Percentiles rank a stretch among this genome's conserved stretches.
Evolutionary conservation across 2,113 vertebrate species (phyloP).

Genomic region (Pseudorhombus dupliciocellatus): DNA sequence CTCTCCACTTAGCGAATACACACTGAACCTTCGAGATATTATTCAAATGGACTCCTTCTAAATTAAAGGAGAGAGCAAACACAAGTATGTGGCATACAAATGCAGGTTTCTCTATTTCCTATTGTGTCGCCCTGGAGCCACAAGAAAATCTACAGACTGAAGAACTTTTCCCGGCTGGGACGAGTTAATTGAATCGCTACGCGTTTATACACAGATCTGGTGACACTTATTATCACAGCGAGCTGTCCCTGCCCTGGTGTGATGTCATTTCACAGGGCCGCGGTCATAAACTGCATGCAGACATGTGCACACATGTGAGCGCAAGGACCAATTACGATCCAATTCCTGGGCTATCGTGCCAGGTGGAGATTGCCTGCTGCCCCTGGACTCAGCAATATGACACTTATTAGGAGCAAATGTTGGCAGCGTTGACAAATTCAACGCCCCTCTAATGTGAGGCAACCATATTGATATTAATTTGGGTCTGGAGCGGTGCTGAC

Average conservation of each 20-base stretch:
- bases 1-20: conserved; percentile 43
- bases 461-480: conserved; percentile 5
- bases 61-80: conserved; percentile 50
- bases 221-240: conserved; percentile 52
- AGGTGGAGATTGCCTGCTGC: conserved; percentile 46
- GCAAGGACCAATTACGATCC: conserved; percentile 50
- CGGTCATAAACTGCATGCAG: conserved; percentile 4
- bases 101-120: conserved; percentile 57
- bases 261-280: conserved; percentile 12
- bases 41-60: conserved; percentile 63
- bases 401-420: conserved; percentile 38
- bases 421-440: conserved; percentile 10
- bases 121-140: conserved; percentile 44
- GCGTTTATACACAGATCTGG: conserved; percentile 43
- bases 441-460: neutral
- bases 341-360: conserved; percentile 20
- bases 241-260: conserved; percentile 25
- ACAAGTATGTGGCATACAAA: conserved; percentile 41
- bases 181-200: conserved; percentile 61
- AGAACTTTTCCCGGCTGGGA: conserved; percentile 32
- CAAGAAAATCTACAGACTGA: conserved; percentile 23
- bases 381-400: conserved; percentile 27
- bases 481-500: conserved; percentile 4
- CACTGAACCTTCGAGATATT: conserved; percentile 38
- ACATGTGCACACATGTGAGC: conserved; percentile 31